Percentiles rank a stretch among this genome's conserved stretches.
Conservation (phyloP, 2,113 vertebrate species). For the Neogobius melanostomus region DNA sequence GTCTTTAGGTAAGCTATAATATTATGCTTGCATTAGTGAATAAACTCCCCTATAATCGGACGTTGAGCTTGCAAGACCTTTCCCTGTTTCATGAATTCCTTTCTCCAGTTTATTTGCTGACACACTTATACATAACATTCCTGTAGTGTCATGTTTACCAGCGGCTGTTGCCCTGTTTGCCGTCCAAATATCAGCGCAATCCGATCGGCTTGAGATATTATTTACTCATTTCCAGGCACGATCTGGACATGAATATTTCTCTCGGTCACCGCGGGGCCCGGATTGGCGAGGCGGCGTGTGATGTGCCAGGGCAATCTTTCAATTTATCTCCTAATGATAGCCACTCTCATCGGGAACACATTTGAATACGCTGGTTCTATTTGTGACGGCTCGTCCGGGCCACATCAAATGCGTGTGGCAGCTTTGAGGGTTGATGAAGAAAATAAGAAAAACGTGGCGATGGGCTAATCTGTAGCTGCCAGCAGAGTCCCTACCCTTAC, state of each 20-base stretch:
- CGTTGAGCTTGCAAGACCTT: background rate
- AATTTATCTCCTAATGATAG: constrained; percentile 58
- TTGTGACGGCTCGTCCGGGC: constrained; percentile 42
- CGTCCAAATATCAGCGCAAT: constrained; percentile 5
- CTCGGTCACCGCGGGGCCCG: constrained; percentile 25
- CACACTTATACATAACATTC: background rate
- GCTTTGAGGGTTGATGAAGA: constrained; percentile 63
- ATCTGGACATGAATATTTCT: constrained; percentile 18
- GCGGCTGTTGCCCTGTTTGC: background rate
- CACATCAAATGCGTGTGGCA: constrained; percentile 57
- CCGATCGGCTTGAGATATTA: constrained; percentile 19
- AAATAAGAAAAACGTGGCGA: constrained; percentile 13
- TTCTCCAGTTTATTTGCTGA: constrained; percentile 1
- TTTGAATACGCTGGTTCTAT: constrained; percentile 54
- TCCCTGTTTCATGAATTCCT: background rate
- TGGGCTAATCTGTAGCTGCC: constrained; percentile 64
- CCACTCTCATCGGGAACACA: constrained; percentile 54
- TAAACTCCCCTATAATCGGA: background rate
- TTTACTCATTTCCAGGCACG: constrained; percentile 32
- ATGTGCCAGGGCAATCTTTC: constrained; percentile 53
- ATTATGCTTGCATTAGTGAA: background rate
- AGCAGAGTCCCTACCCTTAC: constrained; percentile 52
- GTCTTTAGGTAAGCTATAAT: too few species aligned
- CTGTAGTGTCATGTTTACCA: constrained; percentile 2
- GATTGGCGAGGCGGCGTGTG: constrained; percentile 38